phyloP scores from a whole-genome alignment of 2,888 invertebrate genomes.

The Amblyjoppa proteus region DNA sequence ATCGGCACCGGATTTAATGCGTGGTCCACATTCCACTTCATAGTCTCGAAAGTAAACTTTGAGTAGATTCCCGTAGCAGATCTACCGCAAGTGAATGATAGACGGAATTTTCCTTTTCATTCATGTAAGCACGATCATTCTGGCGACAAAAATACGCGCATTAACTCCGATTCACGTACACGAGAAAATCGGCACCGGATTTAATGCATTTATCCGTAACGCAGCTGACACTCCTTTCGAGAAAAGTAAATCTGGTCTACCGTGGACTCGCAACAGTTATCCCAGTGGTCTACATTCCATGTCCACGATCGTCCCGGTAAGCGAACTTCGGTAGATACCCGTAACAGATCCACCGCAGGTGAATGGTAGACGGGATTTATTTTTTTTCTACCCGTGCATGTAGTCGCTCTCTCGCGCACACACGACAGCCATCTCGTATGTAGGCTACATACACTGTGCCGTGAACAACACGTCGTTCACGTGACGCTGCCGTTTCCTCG shows the following conservation, averaged over 20 bases:
- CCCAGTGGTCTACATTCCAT: not conserved
- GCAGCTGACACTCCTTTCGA: too few species aligned
- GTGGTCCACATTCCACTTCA: too few species aligned
- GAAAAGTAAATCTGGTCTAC: not conserved
- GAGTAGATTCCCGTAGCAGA: too few species aligned
- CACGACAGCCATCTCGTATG: constrained; percentile 7
- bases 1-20: too few species aligned
- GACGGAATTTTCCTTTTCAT: too few species aligned
- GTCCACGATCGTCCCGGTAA: not conserved
- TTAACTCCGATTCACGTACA: too few species aligned
- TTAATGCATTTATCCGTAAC: too few species aligned
- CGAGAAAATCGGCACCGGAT: too few species aligned
- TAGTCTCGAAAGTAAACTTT: too few species aligned
- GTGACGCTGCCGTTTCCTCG: constrained; percentile 68
- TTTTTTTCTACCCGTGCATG: not conserved
- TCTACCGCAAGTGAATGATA: too few species aligned
- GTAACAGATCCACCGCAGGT: not conserved
- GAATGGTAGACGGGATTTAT: not conserved
- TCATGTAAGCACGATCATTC: too few species aligned
- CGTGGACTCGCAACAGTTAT: not conserved
- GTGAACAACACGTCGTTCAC: constrained; percentile 58
- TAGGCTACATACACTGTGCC: constrained; percentile 3
- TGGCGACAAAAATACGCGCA: too few species aligned
- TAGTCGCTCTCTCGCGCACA: not conserved
- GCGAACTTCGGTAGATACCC: not conserved